Conservation (phyloP, 2,113 vertebrate species). For the Myrmecophaga tridactyla region DNA sequence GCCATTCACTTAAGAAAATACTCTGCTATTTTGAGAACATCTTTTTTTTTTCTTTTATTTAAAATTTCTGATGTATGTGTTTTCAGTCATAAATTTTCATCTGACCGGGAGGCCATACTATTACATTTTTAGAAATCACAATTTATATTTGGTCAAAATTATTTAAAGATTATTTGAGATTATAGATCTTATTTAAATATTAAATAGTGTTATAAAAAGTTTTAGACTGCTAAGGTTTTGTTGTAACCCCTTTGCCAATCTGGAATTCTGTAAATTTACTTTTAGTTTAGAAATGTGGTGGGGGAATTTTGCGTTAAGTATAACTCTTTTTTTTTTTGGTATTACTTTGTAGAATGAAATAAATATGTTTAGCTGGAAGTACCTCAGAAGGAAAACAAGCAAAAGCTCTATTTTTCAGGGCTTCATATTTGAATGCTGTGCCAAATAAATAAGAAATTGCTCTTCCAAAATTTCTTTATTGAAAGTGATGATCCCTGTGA, state of each 20-base stretch:
- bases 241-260: neutral
- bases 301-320: neutral
- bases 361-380: neutral
- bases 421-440: neutral
- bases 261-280: neutral
- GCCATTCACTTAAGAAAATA: neutral
- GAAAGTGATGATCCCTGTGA: neutral
- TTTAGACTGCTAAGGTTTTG: neutral
- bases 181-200: neutral
- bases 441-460: neutral
- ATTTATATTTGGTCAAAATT: neutral
- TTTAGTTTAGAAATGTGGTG: neutral
- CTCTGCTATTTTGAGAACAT: neutral
- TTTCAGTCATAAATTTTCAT: neutral
- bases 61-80: neutral
- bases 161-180: neutral
- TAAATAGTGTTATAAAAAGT: neutral
- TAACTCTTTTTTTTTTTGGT: neutral
- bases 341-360: neutral
- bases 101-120: neutral
- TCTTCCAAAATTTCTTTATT: constrained; percentile 74
- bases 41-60: neutral
- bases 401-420: neutral
- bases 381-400: neutral
- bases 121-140: neutral